These are phyloP conservation scores for Melanerpes formicivorus DNA, from an alignment of 2,113 vertebrate genomes.

Conservation along the genomic window DNA sequence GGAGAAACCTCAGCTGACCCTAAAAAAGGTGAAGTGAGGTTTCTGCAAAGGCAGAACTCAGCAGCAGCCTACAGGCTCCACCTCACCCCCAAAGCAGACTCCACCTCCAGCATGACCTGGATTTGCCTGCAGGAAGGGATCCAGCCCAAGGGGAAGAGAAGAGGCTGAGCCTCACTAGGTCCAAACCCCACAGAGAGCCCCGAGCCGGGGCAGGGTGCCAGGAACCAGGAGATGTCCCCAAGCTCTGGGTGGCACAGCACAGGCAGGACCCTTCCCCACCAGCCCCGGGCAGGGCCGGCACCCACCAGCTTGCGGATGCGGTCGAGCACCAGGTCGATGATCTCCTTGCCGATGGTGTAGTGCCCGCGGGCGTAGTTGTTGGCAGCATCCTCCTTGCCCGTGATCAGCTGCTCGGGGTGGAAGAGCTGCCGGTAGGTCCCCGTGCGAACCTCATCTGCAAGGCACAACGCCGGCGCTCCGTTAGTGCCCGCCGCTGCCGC, in stretches of 20 bases:
- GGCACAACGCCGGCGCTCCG: not conserved
- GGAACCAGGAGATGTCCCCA: not conserved
- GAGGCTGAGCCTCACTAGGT: not conserved
- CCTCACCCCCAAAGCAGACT: not conserved
- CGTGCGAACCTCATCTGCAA: conserved; percentile 73
- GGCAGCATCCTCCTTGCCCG: conserved; percentile 76
- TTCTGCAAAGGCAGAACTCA: not conserved
- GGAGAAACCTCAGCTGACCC: not conserved
- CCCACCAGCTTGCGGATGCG: not conserved
- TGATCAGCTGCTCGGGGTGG: conserved; percentile 75
- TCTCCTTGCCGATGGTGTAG: conserved; percentile 75
- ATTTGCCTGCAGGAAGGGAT: not conserved
- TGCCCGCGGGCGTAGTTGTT: conserved; percentile 76
- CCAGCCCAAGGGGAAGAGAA: not conserved
- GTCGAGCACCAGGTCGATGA: conserved; percentile 69
- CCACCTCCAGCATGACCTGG: rapidly evolving
- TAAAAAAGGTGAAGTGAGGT: not conserved
- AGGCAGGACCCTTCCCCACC: no score
- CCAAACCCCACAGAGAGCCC: not conserved
- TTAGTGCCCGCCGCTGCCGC: not conserved
- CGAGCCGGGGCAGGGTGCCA: no score
- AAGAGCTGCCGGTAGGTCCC: conserved; percentile 78
- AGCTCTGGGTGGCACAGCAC: no score
- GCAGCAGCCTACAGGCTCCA: not conserved
- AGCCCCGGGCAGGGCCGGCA: no score